Conservation (phyloP, 2,797 vertebrate genomes). For the Emydoidea blandingii region DNA sequence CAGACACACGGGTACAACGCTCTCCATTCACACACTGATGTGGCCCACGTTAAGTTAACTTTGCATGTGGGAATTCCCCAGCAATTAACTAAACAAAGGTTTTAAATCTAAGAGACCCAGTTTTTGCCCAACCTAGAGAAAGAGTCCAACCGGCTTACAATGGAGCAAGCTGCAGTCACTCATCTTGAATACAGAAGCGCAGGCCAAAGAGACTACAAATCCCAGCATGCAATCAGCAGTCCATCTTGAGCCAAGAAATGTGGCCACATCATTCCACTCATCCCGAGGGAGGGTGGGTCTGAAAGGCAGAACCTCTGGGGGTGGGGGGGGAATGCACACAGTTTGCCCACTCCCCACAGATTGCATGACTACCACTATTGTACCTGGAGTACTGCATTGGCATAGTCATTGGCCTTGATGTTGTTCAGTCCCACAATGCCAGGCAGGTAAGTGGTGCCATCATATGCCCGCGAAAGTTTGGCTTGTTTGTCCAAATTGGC, state of each 20-base stretch:
- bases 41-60: neutral
- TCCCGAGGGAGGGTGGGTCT: neutral
- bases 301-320: neutral
- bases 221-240: neutral
- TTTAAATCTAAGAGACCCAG: neutral
- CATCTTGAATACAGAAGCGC: neutral
- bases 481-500: slow-evolving; percentile 94
- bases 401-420: slow-evolving; percentile 98
- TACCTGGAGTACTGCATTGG: slow-evolving; percentile 97
- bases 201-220: neutral
- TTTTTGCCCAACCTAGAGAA: neutral
- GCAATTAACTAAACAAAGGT: neutral
- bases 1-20: no score
- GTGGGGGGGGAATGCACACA: neutral
- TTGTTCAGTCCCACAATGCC: slow-evolving; percentile 98
- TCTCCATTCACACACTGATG: neutral
- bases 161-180: neutral
- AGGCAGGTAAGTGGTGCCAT: slow-evolving; percentile 95
- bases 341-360: neutral
- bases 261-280: neutral
- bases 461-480: slow-evolving; percentile 94
- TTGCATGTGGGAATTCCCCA: neutral
- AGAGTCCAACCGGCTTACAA: neutral
- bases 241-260: neutral
- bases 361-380: neutral